Evolutionary conservation across 1,140 invertebrate genomes (phyloP).

Genomic region (Heliconius eleuchia): DNA sequence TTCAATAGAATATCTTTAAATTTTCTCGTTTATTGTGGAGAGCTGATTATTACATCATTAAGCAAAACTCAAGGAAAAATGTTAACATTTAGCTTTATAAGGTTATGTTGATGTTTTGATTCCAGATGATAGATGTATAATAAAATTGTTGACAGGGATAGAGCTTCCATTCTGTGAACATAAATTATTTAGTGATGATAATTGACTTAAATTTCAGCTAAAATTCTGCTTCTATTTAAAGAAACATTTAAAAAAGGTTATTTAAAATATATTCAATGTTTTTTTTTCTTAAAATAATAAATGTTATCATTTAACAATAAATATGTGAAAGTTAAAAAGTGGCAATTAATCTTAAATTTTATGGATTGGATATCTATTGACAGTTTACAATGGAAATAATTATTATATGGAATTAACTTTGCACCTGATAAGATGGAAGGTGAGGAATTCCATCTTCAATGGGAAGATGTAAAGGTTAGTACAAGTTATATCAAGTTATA

Average conservation of each 20-base stretch:
- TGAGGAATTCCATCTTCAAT: conserved; percentile 72
- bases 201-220: neutral
- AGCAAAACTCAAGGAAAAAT: neutral
- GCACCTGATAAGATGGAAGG: conserved; percentile 59
- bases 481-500: no score
- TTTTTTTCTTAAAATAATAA: no score
- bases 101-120: conserved; percentile 81
- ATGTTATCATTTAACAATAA: neutral
- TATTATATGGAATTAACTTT: neutral
- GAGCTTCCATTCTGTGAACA: conserved; percentile 7
- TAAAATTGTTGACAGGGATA: conserved; percentile 48
- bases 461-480: conserved; percentile 73
- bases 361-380: neutral
- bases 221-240: no score
- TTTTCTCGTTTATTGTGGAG: neutral
- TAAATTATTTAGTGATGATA: neutral
- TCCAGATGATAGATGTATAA: conserved; percentile 51
- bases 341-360: conserved; percentile 1
- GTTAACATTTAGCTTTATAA: conserved; percentile 42
- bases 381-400: neutral
- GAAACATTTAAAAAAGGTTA: neutral
- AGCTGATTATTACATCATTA: neutral
- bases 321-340: neutral
- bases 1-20: neutral
- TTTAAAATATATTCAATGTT: neutral